A percentile compares a stretch with the other conserved stretches of the same genome.
These are phyloP conservation scores for Meghimatium bilineatum DNA, from an alignment of 2,888 invertebrate genomes.

Conservation along the genomic window DNA sequence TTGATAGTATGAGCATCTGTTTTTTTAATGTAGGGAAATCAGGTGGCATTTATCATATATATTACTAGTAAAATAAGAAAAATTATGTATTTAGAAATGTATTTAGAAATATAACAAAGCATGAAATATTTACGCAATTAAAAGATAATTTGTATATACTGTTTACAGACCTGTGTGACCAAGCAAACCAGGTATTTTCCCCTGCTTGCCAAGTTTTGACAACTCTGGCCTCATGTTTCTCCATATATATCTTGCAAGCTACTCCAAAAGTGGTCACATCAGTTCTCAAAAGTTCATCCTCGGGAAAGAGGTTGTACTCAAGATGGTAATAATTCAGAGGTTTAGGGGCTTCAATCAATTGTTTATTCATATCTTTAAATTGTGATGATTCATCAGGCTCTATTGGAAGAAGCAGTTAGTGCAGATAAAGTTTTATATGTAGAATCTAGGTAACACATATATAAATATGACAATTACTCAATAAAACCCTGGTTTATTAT, in stretches of 20 bases:
- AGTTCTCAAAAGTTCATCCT: slow-evolving; percentile 70
- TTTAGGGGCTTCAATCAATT: slow-evolving; percentile 71
- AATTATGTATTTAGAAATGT: too few species aligned
- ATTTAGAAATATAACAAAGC: too few species aligned
- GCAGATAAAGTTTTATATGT: background rate
- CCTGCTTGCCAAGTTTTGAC: slow-evolving; percentile 76
- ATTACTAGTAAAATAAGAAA: too few species aligned
- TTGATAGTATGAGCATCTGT: too few species aligned
- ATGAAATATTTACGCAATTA: background rate
- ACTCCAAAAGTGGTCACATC: slow-evolving; percentile 75
- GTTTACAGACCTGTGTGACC: slow-evolving; percentile 72
- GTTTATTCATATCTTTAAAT: slow-evolving; percentile 67
- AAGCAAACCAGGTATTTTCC: slow-evolving; percentile 75
- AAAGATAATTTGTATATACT: background rate
- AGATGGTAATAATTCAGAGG: slow-evolving; percentile 75
- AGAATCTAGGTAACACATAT: background rate
- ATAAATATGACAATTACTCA: too few species aligned
- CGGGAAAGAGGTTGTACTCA: slow-evolving; percentile 75
- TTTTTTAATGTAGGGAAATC: too few species aligned
- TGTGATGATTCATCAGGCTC: slow-evolving; percentile 66
- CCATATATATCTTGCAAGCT: slow-evolving; percentile 75
- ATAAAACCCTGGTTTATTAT: too few species aligned
- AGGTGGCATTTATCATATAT: too few species aligned
- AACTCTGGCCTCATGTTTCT: slow-evolving; percentile 71
- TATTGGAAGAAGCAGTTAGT: slow-evolving; percentile 45